Percentiles rank a stretch among this genome's conserved stretches.
Evolutionary conservation across 2,888 invertebrate species (phyloP).

Genomic region (Disparrhopalites patrizii): DNA sequence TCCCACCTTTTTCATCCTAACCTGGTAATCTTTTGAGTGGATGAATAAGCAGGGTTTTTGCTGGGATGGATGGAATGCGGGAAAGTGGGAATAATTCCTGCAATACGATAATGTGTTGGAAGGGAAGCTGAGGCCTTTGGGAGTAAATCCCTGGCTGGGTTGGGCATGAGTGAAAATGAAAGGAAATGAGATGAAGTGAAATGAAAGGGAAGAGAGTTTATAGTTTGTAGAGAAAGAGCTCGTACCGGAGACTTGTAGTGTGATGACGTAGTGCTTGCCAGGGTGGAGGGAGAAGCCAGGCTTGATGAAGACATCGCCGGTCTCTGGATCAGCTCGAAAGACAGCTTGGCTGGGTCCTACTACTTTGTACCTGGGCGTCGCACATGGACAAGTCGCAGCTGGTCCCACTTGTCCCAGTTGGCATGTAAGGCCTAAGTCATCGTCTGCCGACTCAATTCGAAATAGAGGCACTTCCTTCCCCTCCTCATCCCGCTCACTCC

Average conservation of each 20-base stretch:
- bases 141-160: neutral
- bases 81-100: neutral
- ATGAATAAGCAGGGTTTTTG: neutral
- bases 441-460: slow-evolving; percentile 49
- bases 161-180: neutral
- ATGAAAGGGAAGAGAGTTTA: neutral
- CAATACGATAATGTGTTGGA: too few species aligned
- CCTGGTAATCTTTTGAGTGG: neutral
- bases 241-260: slow-evolving; percentile 46
- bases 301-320: slow-evolving; percentile 48
- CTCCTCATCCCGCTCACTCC: slow-evolving; percentile 18
- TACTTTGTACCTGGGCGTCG: slow-evolving; percentile 48
- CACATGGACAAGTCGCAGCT: slow-evolving; percentile 50
- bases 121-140: neutral
- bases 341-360: slow-evolving; percentile 32
- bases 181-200: neutral
- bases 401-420: slow-evolving; percentile 49
- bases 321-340: slow-evolving; percentile 48
- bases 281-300: slow-evolving; percentile 42
- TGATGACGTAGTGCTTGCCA: slow-evolving; percentile 42
- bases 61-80: neutral
- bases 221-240: neutral
- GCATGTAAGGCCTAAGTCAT: slow-evolving; percentile 49
- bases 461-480: slow-evolving; percentile 41
- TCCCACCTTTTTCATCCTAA: too few species aligned